Evolutionary conservation across 2,113 vertebrate genomes (phyloP).

Genomic region (Variabilichromis moorii): DNA sequence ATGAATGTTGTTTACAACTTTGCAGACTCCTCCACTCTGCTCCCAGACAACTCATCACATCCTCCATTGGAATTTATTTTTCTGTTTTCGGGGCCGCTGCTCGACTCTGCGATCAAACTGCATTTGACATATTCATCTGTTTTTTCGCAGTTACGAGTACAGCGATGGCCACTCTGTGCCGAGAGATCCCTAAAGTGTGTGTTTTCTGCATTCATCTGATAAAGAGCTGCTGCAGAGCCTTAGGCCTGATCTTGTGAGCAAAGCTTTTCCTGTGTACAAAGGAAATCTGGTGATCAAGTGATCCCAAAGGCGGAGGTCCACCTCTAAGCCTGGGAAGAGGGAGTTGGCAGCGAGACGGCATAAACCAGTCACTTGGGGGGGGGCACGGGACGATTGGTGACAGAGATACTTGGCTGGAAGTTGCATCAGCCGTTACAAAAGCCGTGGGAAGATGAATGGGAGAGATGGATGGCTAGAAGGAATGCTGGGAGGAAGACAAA

Average conservation of each 20-base stretch:
- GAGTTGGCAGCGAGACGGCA: not conserved
- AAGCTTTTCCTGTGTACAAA: conserved; percentile 21
- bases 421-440: not conserved
- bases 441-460: conserved; percentile 3
- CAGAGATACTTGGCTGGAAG: conserved; percentile 20
- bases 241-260: not conserved
- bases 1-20: conserved; percentile 9
- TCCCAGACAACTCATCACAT: not conserved
- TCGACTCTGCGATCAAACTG: not conserved
- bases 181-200: not conserved
- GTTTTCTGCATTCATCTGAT: conserved; percentile 2
- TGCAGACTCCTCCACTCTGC: not conserved
- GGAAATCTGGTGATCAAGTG: conserved; percentile 21
- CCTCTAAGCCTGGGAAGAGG: not conserved
- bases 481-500: not conserved
- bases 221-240: not conserved
- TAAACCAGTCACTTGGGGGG: not conserved
- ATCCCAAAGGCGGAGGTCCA: not conserved
- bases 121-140: not conserved
- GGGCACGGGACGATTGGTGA: not conserved
- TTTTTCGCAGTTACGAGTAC: not conserved
- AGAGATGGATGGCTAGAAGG: not conserved
- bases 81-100: not conserved
- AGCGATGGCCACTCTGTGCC: not conserved
- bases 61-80: not conserved